These are phyloP conservation scores for Temnothorax longispinosus DNA, from an alignment of 1,140 invertebrate species.

Conservation along the genomic window DNA sequence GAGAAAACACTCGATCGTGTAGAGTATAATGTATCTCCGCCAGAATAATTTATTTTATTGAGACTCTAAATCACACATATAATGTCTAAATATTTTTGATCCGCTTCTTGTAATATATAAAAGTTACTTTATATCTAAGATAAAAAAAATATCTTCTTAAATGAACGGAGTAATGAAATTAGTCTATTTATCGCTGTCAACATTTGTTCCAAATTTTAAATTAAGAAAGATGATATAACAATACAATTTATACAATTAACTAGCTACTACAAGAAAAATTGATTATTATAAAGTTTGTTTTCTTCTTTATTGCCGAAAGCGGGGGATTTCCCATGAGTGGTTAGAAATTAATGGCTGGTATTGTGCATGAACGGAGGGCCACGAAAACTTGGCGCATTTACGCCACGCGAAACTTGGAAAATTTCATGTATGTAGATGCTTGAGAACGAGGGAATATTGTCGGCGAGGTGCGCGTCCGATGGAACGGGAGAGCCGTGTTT, in stretches of 20 bases:
- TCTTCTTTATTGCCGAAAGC: background rate
- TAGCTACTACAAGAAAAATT: background rate
- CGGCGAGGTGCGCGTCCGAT: background rate
- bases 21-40: background rate
- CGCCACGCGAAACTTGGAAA: constrained; percentile 35
- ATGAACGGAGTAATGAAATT: background rate
- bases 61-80: background rate
- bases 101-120: background rate
- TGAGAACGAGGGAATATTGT: background rate
- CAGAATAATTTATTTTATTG: background rate
- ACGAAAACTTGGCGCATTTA: constrained; percentile 19
- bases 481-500: constrained; percentile 19
- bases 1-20: constrained; percentile 21
- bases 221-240: background rate
- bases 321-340: background rate
- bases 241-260: background rate
- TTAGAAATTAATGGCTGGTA: constrained; percentile 16
- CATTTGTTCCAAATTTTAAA: background rate
- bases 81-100: background rate
- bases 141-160: background rate
- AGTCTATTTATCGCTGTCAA: background rate
- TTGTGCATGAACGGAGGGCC: background rate
- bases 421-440: constrained; percentile 24
- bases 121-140: background rate
- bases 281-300: background rate